These are phyloP conservation scores for Campopleginae sp. DNA, from an alignment of 2,888 invertebrate species.

Conservation along the genomic window DNA sequence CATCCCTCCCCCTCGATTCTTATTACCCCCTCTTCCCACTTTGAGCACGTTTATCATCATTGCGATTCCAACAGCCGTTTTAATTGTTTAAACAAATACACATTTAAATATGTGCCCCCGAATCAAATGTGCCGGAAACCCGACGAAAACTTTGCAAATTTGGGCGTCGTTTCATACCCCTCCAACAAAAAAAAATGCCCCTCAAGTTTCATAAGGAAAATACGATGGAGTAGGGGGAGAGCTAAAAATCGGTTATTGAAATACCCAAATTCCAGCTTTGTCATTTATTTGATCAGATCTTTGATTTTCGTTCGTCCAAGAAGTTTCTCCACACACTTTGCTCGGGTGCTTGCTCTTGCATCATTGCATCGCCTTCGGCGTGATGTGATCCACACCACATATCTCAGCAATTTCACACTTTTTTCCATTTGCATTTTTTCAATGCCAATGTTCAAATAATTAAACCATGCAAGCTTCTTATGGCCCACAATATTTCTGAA, in stretches of 20 bases:
- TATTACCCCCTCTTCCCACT: background rate
- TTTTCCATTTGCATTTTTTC: background rate
- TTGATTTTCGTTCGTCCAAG: background rate
- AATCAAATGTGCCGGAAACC: slow-evolving; percentile 18
- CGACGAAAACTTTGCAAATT: slow-evolving; percentile 13
- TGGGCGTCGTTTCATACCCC: slow-evolving; percentile 45
- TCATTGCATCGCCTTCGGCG: slow-evolving; percentile 4
- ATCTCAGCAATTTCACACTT: background rate
- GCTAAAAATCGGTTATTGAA: slow-evolving; percentile 9
- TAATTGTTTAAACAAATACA: slow-evolving; percentile 1
- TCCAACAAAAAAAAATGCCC: slow-evolving; percentile 4
- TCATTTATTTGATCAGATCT: background rate
- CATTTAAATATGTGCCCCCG: background rate
- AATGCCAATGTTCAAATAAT: background rate
- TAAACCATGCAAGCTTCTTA: background rate
- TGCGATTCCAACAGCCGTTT: slow-evolving; percentile 23
- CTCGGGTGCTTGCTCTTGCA: slow-evolving; percentile 11
- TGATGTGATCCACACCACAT: background rate
- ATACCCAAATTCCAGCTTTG: background rate
- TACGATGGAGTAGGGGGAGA: background rate
- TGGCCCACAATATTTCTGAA: background rate
- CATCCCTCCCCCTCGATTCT: slow-evolving; percentile 11
- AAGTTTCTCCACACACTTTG: background rate
- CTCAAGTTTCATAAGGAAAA: slow-evolving; percentile 7
- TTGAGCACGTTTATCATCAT: slow-evolving; percentile 48